phyloP scores from a whole-genome alignment of 2,888 invertebrate genomes.

The Diadegma fenestrale region DNA sequence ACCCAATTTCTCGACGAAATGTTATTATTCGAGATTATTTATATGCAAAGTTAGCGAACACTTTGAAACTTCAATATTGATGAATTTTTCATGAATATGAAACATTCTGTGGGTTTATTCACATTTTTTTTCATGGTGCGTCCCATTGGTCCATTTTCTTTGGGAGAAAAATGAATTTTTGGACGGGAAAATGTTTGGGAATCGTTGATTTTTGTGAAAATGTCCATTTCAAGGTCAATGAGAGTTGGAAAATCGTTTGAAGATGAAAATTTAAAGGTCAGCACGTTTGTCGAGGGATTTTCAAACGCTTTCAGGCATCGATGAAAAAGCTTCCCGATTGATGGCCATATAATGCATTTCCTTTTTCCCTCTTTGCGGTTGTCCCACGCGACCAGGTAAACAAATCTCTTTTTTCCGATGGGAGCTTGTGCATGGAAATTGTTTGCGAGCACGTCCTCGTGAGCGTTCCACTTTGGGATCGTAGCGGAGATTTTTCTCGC shows the following conservation, averaged over 20 bases:
- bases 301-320: constrained; percentile 43
- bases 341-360: constrained; percentile 57
- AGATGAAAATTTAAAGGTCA: background rate
- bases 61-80: background rate
- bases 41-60: background rate
- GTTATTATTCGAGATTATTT: constrained; percentile 6
- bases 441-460: constrained; percentile 48
- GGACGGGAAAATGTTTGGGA: background rate
- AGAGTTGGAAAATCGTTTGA: background rate
- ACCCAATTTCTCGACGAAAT: background rate
- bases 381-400: constrained; percentile 27
- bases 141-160: background rate
- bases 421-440: constrained; percentile 12
- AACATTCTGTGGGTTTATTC: background rate
- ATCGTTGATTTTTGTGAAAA: background rate
- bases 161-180: background rate
- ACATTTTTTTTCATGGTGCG: background rate
- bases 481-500: constrained; percentile 36
- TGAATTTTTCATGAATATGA: constrained; percentile 8
- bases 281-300: constrained; percentile 60
- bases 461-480: constrained; percentile 37
- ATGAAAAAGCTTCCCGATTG: background rate
- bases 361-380: constrained; percentile 36
- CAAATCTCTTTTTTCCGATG: constrained; percentile 49
- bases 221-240: background rate